Conservation (phyloP, 2,113 vertebrate genomes). For the Cyprinodon variegatus region DNA sequence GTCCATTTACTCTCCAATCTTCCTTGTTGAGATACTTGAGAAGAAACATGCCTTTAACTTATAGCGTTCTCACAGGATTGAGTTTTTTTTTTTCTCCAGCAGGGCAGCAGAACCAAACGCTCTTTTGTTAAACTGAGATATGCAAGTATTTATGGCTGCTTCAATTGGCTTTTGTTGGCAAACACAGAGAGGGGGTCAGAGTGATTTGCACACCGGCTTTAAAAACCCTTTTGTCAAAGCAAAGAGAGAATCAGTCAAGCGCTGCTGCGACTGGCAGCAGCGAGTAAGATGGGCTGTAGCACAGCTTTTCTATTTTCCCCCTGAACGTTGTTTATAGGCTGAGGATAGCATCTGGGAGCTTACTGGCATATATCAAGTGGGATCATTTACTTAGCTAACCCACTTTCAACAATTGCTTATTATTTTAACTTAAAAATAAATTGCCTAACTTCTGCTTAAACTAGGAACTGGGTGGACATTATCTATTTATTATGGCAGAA, state of each 20-base stretch:
- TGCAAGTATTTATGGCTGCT: conserved; percentile 72
- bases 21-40: conserved; percentile 45
- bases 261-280: conserved; percentile 51
- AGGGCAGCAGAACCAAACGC: conserved; percentile 57
- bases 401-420: background rate
- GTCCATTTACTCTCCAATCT: conserved; percentile 45
- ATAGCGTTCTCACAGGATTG: conserved; percentile 31
- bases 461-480: too few relatives aligned
- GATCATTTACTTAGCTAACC: conserved; percentile 32
- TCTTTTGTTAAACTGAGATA: conserved; percentile 72
- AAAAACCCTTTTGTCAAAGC: conserved; percentile 69
- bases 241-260: conserved; percentile 60
- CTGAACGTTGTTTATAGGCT: conserved; percentile 57
- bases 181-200: conserved; percentile 50
- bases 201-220: conserved; percentile 76
- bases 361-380: conserved; percentile 31
- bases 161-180: conserved; percentile 77
- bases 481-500: too few relatives aligned
- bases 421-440: background rate
- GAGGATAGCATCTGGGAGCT: conserved; percentile 35
- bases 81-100: conserved; percentile 41
- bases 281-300: conserved; percentile 46
- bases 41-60: conserved; percentile 23
- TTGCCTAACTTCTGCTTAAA: background rate
- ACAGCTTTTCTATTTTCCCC: conserved; percentile 58